phyloP scores from a whole-genome alignment of 1,140 invertebrate genomes.

The Euschistus heros region DNA sequence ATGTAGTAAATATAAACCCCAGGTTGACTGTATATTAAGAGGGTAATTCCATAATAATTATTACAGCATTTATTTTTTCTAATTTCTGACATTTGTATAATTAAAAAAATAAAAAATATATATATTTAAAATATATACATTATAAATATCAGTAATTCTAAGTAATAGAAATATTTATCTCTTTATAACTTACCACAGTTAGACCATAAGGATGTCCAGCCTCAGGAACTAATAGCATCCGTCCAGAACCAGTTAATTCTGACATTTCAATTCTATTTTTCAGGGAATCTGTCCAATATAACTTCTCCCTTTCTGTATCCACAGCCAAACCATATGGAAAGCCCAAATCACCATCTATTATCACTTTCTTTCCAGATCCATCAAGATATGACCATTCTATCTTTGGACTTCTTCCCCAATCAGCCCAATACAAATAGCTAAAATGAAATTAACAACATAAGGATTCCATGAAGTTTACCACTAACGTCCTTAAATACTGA shows the following conservation, averaged over 20 bases:
- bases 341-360: slow-evolving; percentile 71
- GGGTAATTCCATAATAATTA: too few species aligned
- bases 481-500: too few species aligned
- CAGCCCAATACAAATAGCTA: slow-evolving; percentile 53
- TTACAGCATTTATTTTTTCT: too few species aligned
- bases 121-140: too few species aligned
- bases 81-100: too few species aligned
- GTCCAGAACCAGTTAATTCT: slow-evolving; percentile 68
- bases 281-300: slow-evolving; percentile 86
- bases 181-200: slow-evolving; percentile 44
- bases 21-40: too few species aligned
- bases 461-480: too few species aligned
- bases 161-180: slow-evolving; percentile 34
- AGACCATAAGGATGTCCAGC: slow-evolving; percentile 66
- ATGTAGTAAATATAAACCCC: too few species aligned
- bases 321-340: slow-evolving; percentile 87
- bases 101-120: too few species aligned
- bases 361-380: slow-evolving; percentile 58
- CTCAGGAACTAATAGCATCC: slow-evolving; percentile 55
- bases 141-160: too few species aligned
- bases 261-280: slow-evolving; percentile 83
- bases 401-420: slow-evolving; percentile 71
- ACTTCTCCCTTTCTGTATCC: slow-evolving; percentile 62
- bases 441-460: background rate
- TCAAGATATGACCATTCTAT: slow-evolving; percentile 80